Evolutionary conservation across 2,113 vertebrate species (phyloP).

Genomic region (Sclerurus mexicanus): DNA sequence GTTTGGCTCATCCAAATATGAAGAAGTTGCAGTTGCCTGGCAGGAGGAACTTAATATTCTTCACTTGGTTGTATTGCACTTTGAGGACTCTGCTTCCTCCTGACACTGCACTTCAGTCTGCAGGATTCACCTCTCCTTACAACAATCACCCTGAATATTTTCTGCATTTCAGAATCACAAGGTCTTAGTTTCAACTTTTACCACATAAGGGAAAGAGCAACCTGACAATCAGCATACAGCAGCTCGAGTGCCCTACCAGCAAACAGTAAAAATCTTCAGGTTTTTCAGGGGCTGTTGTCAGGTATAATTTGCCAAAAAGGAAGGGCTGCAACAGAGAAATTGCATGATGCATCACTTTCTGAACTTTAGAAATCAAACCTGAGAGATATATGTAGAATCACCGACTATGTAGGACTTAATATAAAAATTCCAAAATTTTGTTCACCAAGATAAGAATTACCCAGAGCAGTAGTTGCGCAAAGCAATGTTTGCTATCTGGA

Average conservation of each 20-base stretch:
- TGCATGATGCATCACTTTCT: not conserved
- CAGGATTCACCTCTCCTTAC: not conserved
- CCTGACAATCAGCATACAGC: not conserved
- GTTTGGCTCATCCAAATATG: not conserved
- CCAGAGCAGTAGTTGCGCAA: not conserved
- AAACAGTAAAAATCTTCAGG: not conserved
- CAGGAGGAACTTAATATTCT: not conserved
- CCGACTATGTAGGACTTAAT: not conserved
- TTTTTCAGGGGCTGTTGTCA: not conserved
- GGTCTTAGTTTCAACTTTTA: not conserved
- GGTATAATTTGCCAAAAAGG: not conserved
- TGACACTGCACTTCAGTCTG: not conserved
- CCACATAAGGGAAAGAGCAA: not conserved
- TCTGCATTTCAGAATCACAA: not conserved
- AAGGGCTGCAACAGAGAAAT: not conserved
- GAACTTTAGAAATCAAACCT: not conserved
- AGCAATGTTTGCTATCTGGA: not conserved
- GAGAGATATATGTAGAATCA: not conserved
- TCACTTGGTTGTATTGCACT: not conserved
- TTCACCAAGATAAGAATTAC: not conserved
- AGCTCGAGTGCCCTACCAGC: not conserved
- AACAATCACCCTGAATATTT: not conserved
- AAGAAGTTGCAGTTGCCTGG: not conserved
- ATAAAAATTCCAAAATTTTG: not conserved
- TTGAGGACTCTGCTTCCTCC: not conserved